Evolutionary conservation across 2,113 vertebrate species (phyloP), one percentile per base, ranked within the genome.

Genomic region (Actenoides lindsayi): DNA sequence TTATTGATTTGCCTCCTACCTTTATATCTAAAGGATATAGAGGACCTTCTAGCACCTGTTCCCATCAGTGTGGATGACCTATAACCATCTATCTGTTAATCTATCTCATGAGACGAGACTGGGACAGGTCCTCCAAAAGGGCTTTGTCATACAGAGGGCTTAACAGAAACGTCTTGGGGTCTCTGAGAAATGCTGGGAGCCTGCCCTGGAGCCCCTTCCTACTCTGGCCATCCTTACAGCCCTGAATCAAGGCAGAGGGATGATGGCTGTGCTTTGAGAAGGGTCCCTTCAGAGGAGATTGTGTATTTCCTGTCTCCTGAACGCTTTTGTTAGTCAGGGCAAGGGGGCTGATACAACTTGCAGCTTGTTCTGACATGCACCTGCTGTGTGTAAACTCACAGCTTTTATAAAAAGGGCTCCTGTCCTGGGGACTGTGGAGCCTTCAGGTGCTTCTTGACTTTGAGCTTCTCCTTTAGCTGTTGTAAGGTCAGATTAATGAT

Each of bases 401-500:
- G 64, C 62, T 77, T 81, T 83, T 73, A 83, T 53, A n/a, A 82
- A 95, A 91, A 89, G 62, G 41, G 35, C 48, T 64, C 62, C 77
- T 96, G 33, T 91, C 44, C 27, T 59, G 81, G 54, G 76, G 74
- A 73, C 63, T 59, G 7, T 42, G 44, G 15, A 90, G 51, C 5
- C 10, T 87, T 92, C 67, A 84, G 84, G 56, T 57, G 35, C 67
- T 79, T 87, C 77, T 96, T 95, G 91, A 89, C 87, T 93, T 75
- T 86, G 93, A 57, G 46, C 57, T 89, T 95, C 79, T 87, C 62
- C 67, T 89, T 78, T 59, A 88, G 71, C 64, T 86, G 84, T 70
- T 2, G 11, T 94, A 84, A 92, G 59, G 95, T 91, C 82, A 94
- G 92, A 96, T 94, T 94, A 95, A 96, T 94, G 93, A 86, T 90